Evolutionary conservation across 2,113 vertebrate genomes (phyloP).

Genomic region (Calonectris borealis): DNA sequence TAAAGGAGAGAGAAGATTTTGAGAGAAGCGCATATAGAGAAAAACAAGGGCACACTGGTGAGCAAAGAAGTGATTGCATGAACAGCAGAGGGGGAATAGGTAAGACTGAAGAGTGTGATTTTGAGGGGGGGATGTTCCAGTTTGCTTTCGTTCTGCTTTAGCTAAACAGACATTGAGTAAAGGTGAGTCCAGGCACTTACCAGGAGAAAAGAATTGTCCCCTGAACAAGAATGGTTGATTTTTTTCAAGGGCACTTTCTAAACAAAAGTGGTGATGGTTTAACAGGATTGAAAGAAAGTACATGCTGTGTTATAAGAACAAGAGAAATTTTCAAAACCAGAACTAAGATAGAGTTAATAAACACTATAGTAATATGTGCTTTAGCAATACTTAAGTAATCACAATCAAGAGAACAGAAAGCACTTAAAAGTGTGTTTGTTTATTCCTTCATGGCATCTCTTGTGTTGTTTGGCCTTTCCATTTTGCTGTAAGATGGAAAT

Average conservation of each 20-base stretch:
- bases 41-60: background rate
- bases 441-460: background rate
- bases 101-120: background rate
- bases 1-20: background rate
- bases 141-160: background rate
- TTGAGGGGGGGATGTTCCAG: accelerated
- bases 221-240: background rate
- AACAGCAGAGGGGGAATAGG: background rate
- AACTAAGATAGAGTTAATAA: background rate
- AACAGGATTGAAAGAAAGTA: background rate
- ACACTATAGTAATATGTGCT: background rate
- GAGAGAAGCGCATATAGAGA: background rate
- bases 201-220: background rate
- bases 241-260: background rate
- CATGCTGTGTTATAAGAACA: background rate
- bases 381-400: background rate
- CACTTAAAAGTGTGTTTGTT: background rate
- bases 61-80: background rate
- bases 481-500: background rate
- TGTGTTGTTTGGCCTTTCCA: background rate
- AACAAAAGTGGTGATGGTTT: background rate
- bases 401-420: background rate
- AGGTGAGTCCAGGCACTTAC: background rate
- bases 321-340: background rate
- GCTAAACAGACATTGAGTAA: background rate